Evolutionary conservation across 2,797 vertebrate genomes (phyloP).

Genomic region (Melanotaenia maccullochi): DNA sequence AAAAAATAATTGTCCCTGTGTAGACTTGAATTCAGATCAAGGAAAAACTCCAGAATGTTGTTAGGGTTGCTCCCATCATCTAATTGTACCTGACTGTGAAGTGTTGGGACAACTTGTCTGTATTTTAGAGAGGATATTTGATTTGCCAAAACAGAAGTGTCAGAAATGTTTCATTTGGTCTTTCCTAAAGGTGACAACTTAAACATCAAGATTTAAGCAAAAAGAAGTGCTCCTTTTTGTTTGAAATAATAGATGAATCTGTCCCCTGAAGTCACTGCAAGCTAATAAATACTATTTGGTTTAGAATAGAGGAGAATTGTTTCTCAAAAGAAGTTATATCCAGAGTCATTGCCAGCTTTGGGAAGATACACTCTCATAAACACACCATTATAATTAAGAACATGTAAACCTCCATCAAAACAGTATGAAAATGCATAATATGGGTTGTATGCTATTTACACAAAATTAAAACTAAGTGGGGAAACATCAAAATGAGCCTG

Average conservation of each 20-base stretch:
- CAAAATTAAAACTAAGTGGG: slow-evolving; percentile 52
- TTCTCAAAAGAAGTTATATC: slow-evolving; percentile 17
- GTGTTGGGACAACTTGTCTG: not conserved
- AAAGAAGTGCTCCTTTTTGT: not conserved
- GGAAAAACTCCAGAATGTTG: not conserved
- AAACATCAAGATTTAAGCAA: not conserved
- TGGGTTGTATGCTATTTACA: slow-evolving; percentile 57
- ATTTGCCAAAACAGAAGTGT: not conserved
- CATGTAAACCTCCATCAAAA: slow-evolving; percentile 29
- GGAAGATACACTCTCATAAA: slow-evolving; percentile 15
- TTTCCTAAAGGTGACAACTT: slow-evolving; percentile 5
- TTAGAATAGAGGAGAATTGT: slow-evolving; percentile 13
- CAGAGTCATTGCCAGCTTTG: not conserved
- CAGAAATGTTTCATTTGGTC: not conserved
- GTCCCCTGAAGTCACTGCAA: slow-evolving; percentile 24
- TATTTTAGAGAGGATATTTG: too few relatives aligned
- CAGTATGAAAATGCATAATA: slow-evolving; percentile 36
- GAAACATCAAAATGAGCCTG: slow-evolving; percentile 58
- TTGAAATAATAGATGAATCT: slow-evolving; percentile 32
- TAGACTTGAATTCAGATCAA: not conserved
- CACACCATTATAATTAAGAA: slow-evolving; percentile 36
- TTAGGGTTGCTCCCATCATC: not conserved
- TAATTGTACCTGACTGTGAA: not conserved
- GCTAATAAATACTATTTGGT: slow-evolving; percentile 25
- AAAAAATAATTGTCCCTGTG: not conserved